A percentile compares a stretch with the other conserved stretches of the same genome.
Conservation (phyloP, 2,797 vertebrate genomes). For the Bradypodion ventrale region DNA sequence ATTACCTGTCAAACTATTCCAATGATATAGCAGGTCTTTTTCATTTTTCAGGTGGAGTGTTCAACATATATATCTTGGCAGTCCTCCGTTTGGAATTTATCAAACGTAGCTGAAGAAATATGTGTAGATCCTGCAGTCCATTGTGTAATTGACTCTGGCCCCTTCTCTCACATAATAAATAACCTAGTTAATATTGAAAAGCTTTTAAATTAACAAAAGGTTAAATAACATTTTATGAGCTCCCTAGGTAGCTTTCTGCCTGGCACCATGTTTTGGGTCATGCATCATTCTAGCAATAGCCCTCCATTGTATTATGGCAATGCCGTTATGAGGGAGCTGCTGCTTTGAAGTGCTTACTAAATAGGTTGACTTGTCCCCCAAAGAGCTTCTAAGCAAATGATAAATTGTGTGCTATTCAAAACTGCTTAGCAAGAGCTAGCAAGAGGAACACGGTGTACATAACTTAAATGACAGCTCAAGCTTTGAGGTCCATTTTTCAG, state of each 20-base stretch:
- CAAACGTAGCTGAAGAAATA: constrained; percentile 37
- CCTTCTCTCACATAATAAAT: constrained; percentile 66
- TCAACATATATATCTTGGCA: constrained; percentile 38
- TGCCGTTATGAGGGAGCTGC: constrained; percentile 61
- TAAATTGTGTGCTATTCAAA: constrained; percentile 55
- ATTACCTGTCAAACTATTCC: constrained; percentile 19
- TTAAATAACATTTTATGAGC: constrained; percentile 72
- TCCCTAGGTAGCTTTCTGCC: constrained; percentile 61
- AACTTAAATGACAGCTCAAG: constrained; percentile 38
- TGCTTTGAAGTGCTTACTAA: constrained; percentile 62
- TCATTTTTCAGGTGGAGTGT: constrained; percentile 37
- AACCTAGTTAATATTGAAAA: constrained; percentile 60
- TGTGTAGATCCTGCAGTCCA: constrained; percentile 39
- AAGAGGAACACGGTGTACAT: constrained; percentile 22
- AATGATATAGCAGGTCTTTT: constrained; percentile 33
- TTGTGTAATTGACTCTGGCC: constrained; percentile 53
- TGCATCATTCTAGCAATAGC: constrained; percentile 67
- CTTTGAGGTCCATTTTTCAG: constrained; percentile 33
- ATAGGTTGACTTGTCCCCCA: constrained; percentile 42
- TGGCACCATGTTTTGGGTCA: constrained; percentile 58
- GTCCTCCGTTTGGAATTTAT: constrained; percentile 40
- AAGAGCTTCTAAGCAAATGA: constrained; percentile 49
- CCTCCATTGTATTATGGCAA: constrained; percentile 58
- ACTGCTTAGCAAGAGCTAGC: constrained; percentile 45
- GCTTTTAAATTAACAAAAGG: constrained; percentile 73